These are phyloP conservation scores for Papilio polytes DNA, from an alignment of 1,140 invertebrate genomes.

Conservation along the genomic window DNA sequence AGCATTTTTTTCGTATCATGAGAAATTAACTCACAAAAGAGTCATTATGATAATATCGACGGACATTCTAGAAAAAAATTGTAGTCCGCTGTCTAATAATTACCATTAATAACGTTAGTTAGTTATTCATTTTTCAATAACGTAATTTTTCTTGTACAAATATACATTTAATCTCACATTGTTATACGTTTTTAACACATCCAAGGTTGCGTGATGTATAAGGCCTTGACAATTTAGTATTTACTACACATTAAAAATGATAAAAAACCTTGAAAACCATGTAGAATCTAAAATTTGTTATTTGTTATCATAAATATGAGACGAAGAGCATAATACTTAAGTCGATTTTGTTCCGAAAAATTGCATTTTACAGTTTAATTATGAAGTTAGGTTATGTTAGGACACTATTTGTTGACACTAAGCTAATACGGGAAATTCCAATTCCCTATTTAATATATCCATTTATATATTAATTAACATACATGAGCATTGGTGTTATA, in stretches of 20 bases:
- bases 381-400: too few relatives aligned
- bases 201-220: constrained; percentile 46
- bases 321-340: background rate
- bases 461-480: too few relatives aligned
- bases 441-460: too few relatives aligned
- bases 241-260: background rate
- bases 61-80: too few relatives aligned
- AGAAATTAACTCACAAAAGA: too few relatives aligned
- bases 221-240: constrained; percentile 41
- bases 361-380: too few relatives aligned
- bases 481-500: too few relatives aligned
- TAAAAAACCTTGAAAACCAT: background rate
- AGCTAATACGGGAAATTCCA: too few relatives aligned
- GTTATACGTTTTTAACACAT: background rate
- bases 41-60: too few relatives aligned
- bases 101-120: background rate
- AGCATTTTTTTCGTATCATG: background rate
- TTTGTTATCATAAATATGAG: background rate
- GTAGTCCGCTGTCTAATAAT: background rate
- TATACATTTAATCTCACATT: background rate
- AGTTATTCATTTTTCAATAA: too few relatives aligned
- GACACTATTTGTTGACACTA: too few relatives aligned
- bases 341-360: too few relatives aligned
- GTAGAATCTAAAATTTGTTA: background rate
- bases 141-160: background rate